phyloP scores from a whole-genome alignment of 1,140 invertebrate species.

The Drosophila seguyi region DNA sequence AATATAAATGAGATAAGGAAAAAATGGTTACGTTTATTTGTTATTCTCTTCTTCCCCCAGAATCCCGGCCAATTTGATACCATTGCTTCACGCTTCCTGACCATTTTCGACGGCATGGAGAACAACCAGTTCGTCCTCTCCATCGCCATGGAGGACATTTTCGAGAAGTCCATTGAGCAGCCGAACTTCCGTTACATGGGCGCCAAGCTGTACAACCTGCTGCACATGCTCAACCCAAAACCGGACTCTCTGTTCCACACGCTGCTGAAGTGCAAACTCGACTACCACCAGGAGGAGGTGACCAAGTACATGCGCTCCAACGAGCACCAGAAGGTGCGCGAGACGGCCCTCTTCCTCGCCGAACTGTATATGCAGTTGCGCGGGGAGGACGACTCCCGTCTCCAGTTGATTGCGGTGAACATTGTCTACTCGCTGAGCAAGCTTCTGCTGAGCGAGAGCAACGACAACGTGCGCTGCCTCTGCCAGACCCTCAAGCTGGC shows the following conservation, averaged over 20 bases:
- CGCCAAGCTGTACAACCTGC: slow-evolving; percentile 79
- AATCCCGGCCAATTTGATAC: slow-evolving; percentile 82
- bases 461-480: slow-evolving; percentile 86
- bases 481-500: slow-evolving; percentile 86
- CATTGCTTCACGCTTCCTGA: slow-evolving; percentile 80
- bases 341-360: slow-evolving; percentile 78
- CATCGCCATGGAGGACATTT: slow-evolving; percentile 83
- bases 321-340: slow-evolving; percentile 75
- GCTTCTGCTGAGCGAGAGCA: slow-evolving; percentile 59
- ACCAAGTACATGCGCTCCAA: slow-evolving; percentile 68
- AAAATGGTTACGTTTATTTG: not conserved
- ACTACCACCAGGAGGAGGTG: slow-evolving; percentile 77
- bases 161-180: slow-evolving; percentile 82
- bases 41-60: slow-evolving; percentile 7
- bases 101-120: slow-evolving; percentile 82
- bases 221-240: slow-evolving; percentile 80
- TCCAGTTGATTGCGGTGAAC: slow-evolving; percentile 76
- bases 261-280: slow-evolving; percentile 77
- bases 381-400: slow-evolving; percentile 76
- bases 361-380: slow-evolving; percentile 83
- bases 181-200: slow-evolving; percentile 84
- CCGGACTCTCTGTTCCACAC: slow-evolving; percentile 78
- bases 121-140: slow-evolving; percentile 79
- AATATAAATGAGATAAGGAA: not conserved
- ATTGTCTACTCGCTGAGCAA: slow-evolving; percentile 75